Evolutionary conservation across 2,888 invertebrate genomes (phyloP).

Genomic region (Dryobotodes eremita): DNA sequence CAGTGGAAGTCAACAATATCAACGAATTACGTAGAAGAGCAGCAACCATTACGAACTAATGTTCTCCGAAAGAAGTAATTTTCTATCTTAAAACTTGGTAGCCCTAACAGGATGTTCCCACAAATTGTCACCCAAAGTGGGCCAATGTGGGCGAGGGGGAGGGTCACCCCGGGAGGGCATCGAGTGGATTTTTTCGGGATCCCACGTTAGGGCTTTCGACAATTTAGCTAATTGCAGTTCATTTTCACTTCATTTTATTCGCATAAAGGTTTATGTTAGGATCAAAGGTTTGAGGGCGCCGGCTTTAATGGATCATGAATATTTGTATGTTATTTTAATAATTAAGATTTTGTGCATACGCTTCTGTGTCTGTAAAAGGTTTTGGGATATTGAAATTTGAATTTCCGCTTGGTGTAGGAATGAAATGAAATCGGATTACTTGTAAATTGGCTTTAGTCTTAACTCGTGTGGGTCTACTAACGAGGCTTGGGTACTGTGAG

Average conservation of each 20-base stretch:
- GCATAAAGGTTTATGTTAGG: constrained; percentile 70
- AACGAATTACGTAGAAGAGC: background rate
- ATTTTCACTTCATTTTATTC: constrained; percentile 76
- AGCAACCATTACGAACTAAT: background rate
- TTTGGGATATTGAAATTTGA: constrained; percentile 34
- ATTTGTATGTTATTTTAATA: constrained; percentile 58
- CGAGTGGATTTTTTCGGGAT: constrained; percentile 70
- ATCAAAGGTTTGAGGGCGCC: constrained; percentile 66
- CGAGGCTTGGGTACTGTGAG: background rate
- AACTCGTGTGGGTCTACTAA: background rate
- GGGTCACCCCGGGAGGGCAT: constrained; percentile 30
- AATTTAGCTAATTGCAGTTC: constrained; percentile 78
- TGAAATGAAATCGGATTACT: constrained; percentile 24
- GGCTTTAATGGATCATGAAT: constrained; percentile 66
- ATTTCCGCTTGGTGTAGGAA: background rate
- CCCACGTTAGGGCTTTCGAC: constrained; percentile 71
- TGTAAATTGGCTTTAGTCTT: constrained; percentile 13
- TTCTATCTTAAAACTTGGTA: constrained; percentile 22
- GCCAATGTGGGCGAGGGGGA: constrained; percentile 52
- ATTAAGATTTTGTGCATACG: constrained; percentile 51
- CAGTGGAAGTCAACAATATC: background rate
- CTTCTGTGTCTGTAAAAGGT: constrained; percentile 19
- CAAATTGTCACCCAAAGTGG: constrained; percentile 74
- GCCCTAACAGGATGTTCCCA: constrained; percentile 62
- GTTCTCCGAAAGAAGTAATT: background rate